Base-by-base conservation (phyloP, 2,113 vertebrate species). In the Peromyscus leucopus region DNA sequence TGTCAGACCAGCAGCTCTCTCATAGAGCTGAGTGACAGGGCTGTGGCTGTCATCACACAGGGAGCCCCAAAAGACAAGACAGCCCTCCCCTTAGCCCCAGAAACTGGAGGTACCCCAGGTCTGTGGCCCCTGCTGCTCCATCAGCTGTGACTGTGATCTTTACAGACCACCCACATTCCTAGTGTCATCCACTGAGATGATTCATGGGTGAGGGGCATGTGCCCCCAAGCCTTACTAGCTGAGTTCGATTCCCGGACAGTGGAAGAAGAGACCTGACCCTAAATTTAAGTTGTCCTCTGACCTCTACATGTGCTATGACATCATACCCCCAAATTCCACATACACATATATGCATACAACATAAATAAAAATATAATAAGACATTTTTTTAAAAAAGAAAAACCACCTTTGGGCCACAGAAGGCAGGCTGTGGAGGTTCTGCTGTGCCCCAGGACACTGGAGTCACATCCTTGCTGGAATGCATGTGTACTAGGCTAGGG, bases 391-490 rank as follows among this genome's bases (percentile, higher is more conserved):
- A 57, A 67, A 51, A 33, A 48, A 78, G 63, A 75, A n/a, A 59
- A 92, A 61, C n/a, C 28, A 2, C n/a, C 57, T 46, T 33, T 6
- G 6, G 71, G 22, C 48, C 12, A 4, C 2, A 76, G 75, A 46
- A 79, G 65, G 55, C 48, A n/a, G 39, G 24, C 22, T 10, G 19
- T 24, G 0, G 63, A 59, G 88, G 67, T 28, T 61, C 72, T 7
- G 7, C 26, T 9, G 17, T 33, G 46, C 13, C 82, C 31, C 24
- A 24, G 55, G 5, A 21, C 2, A 1, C 2, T 0, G 2, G 46
- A 55, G 22, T 17, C 26, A 39, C 4, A 2, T 59, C 28, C n/a
- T 51, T 48, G 5, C 48, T 51, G 33, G 22, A 7, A 1, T 16
- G 39, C 22, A 21, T 24, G 16, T 39, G 31, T 39, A 21, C 0